phyloP scores from a whole-genome alignment of 2,888 invertebrate species.

The Meteorus cinctellus region DNA sequence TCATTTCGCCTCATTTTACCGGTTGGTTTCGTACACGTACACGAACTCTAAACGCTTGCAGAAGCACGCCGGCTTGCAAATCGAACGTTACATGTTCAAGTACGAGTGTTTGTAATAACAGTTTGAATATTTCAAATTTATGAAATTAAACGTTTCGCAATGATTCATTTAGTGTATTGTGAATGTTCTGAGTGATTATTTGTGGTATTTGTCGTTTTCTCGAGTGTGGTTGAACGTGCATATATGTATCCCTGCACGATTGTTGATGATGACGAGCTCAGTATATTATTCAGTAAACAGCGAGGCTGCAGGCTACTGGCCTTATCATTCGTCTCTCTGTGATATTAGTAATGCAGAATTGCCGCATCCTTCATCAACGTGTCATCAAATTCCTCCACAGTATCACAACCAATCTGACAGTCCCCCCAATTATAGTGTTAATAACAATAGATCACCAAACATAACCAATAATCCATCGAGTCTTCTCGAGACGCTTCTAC shows the following conservation, averaged over 20 bases:
- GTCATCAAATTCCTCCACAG: constrained; percentile 43
- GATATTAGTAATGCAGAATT: constrained; percentile 48
- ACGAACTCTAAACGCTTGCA: constrained; percentile 44
- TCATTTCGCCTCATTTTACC: constrained; percentile 65
- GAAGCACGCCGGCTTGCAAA: constrained; percentile 54
- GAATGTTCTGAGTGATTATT: neutral
- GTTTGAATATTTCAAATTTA: no score
- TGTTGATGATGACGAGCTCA: constrained; percentile 59
- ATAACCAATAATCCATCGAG: constrained; percentile 49
- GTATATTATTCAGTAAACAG: constrained; percentile 53
- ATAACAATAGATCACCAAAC: constrained; percentile 33
- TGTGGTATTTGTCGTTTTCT: neutral
- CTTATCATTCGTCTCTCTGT: constrained; percentile 51
- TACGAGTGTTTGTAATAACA: neutral
- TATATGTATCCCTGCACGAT: neutral
- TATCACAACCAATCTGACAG: constrained; percentile 44
- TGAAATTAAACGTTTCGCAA: no score
- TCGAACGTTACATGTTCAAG: constrained; percentile 49
- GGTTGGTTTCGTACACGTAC: constrained; percentile 43
- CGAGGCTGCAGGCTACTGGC: constrained; percentile 58
- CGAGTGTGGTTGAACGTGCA: neutral
- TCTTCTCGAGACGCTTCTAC: constrained; percentile 59
- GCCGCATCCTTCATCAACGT: constrained; percentile 43
- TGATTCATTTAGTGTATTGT: neutral
- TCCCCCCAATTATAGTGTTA: constrained; percentile 45